Evolutionary conservation across 2,888 invertebrate genomes (phyloP), one percentile per base, ranked within the genome.

Genomic region (Stramonita haemastoma): DNA sequence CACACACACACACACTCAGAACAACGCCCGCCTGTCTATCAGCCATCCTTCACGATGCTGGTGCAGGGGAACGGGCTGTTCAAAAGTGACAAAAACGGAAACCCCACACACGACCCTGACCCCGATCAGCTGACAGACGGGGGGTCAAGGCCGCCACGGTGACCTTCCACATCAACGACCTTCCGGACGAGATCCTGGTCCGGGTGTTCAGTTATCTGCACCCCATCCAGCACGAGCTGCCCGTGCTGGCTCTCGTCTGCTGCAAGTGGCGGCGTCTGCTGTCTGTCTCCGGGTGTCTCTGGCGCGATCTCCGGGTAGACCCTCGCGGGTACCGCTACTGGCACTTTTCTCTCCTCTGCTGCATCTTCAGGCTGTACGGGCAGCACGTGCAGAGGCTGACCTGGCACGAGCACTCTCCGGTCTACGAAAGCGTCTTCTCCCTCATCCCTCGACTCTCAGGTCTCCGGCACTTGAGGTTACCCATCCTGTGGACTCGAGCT

Each of bases 401-500:
- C 29, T 94, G 94, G 94, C 91, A 92, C 84, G 93, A 94, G 87
- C 93, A 93, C 90, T 92, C 94, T 17, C 93, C 93, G 0, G 94
- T 94, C 4, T 94, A 93, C 87, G 93, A 93, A 86, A 92, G 92
- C 84, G 91, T 94, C 15, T 94, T 94, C 90, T 91, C 93, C 0
- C 90, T 93, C 46, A 93, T 94, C 87, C 92, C 93, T 5, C 90
- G 91, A 11, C 90, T 94, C 8, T 83, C 87, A 56, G 93, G 93
- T 79, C 91, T 94, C 46, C 92, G 92, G 46, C 92, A 90, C 86
- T 90, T 94, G 8, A 91, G 93, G 36, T 89, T 94, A 57, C 94
- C 94, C n/a, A 93, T 94, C 84, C 90, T 94, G 36, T 94, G 94
- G 94, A 94, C 94, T 0, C 90, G 91, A 34, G 90, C 91, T 0